phyloP scores from a whole-genome alignment of 2,113 vertebrate species.

The Silurus meridionalis region DNA sequence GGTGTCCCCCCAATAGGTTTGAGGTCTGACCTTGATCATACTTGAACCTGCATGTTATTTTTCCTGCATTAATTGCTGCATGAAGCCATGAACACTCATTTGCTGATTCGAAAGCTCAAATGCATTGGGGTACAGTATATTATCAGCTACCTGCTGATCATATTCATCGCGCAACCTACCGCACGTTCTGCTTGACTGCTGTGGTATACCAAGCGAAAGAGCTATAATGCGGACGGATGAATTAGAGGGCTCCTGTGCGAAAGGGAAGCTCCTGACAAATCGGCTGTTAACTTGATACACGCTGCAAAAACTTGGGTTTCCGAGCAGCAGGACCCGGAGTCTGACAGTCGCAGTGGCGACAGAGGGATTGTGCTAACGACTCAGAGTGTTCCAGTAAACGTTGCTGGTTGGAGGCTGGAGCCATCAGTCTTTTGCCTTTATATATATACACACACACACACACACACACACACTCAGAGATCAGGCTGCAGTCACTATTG shows the following conservation, averaged over 20 bases:
- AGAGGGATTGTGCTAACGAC: slow-evolving; percentile 58
- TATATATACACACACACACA: slow-evolving; percentile 9
- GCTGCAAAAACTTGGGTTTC: slow-evolving; percentile 53
- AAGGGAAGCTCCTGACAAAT: slow-evolving; percentile 48
- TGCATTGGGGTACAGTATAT: not conserved
- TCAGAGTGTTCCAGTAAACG: slow-evolving; percentile 59
- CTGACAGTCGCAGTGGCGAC: slow-evolving; percentile 56
- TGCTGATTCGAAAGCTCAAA: slow-evolving; percentile 28
- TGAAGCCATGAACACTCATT: slow-evolving; percentile 8
- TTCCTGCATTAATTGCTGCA: not conserved
- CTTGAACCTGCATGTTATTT: too few species aligned
- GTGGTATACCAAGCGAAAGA: not conserved
- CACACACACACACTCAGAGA: not conserved
- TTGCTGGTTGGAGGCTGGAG: slow-evolving; percentile 56
- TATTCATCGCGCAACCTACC: too few species aligned
- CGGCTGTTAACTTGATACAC: slow-evolving; percentile 55
- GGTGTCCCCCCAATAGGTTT: too few species aligned
- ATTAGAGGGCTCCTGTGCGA: slow-evolving; percentile 28
- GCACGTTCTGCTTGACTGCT: too few species aligned
- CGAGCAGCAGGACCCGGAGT: slow-evolving; percentile 51
- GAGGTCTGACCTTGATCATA: too few species aligned
- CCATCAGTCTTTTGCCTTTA: slow-evolving; percentile 45
- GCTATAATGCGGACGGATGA: slow-evolving; percentile 35
- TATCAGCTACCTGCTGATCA: slow-evolving; percentile 5
- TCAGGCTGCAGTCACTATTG: not conserved